These are phyloP conservation scores for Rhabdomys pumilio DNA, from an alignment of 2,797 vertebrate genomes.

Conservation along the genomic window DNA sequence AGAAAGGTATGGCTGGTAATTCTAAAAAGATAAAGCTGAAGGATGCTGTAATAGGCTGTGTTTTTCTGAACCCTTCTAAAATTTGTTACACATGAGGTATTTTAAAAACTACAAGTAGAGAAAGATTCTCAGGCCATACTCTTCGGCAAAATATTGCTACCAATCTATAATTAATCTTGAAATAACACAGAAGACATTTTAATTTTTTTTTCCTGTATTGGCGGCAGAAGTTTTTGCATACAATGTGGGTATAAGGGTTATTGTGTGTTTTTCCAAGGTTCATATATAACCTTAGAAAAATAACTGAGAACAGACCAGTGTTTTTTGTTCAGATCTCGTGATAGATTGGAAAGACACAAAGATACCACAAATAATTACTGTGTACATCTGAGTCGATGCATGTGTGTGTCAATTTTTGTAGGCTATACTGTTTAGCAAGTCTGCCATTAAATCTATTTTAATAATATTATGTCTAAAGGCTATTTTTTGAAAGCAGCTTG, in stretches of 20 bases:
- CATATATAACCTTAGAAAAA: background rate
- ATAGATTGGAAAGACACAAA: constrained; percentile 49
- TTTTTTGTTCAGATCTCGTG: background rate
- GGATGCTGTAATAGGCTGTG: background rate
- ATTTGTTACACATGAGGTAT: background rate
- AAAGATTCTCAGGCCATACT: background rate
- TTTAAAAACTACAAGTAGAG: background rate
- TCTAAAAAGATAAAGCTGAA: background rate
- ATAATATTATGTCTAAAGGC: constrained; percentile 62
- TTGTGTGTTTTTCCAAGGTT: background rate
- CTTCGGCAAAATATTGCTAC: constrained; percentile 37
- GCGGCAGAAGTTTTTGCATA: background rate
- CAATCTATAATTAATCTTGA: constrained; percentile 16
- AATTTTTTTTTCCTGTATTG: background rate
- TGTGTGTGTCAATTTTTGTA: constrained; percentile 70
- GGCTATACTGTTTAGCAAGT: constrained; percentile 88
- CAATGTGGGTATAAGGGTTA: background rate
- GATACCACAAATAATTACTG: constrained; percentile 69
- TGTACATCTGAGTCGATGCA: constrained; percentile 73
- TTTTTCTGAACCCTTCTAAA: background rate
- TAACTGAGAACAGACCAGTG: background rate
- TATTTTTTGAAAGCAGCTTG: constrained; percentile 78
- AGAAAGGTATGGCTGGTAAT: background rate
- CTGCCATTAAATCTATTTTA: constrained; percentile 80
- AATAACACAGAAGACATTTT: background rate